Evolutionary conservation across 2,113 vertebrate species (phyloP).

Genomic region (Phalacrocorax brasilianus): DNA sequence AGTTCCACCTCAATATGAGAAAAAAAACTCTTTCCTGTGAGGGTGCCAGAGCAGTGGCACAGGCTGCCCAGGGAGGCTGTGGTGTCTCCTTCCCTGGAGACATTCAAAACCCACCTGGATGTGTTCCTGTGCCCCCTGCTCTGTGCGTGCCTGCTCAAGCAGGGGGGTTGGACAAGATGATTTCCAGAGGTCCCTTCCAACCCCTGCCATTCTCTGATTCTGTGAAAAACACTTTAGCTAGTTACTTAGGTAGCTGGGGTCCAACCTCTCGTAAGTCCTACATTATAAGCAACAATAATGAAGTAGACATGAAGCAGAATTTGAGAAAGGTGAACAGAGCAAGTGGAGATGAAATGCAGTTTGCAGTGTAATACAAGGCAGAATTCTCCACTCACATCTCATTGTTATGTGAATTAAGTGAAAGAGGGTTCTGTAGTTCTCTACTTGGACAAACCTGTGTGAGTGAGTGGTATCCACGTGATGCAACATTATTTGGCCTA

Average conservation of each 20-base stretch:
- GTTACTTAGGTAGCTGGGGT: background rate
- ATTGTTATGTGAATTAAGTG: background rate
- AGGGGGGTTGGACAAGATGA: too few species aligned
- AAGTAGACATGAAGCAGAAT: background rate
- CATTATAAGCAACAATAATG: background rate
- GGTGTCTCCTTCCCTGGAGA: too few species aligned
- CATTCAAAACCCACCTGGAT: too few species aligned
- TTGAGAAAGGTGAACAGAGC: background rate
- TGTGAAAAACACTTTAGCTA: background rate
- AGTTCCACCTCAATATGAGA: too few species aligned
- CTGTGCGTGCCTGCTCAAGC: too few species aligned
- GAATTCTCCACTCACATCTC: background rate
- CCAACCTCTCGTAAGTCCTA: background rate
- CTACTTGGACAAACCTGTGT: background rate
- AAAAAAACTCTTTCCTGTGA: too few species aligned
- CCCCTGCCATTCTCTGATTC: too few species aligned
- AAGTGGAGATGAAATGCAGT: background rate
- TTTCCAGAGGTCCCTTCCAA: too few species aligned
- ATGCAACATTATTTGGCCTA: background rate
- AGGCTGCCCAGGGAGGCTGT: too few species aligned
- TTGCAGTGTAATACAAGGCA: background rate
- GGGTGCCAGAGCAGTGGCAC: too few species aligned
- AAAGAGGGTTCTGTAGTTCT: background rate
- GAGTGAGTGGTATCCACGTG: fast-evolving
- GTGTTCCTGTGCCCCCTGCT: too few species aligned